Evolutionary conservation across 2,888 invertebrate genomes (phyloP), one percentile per base, ranked within the genome.

Genomic region (Dryocosmus kuriphilus): DNA sequence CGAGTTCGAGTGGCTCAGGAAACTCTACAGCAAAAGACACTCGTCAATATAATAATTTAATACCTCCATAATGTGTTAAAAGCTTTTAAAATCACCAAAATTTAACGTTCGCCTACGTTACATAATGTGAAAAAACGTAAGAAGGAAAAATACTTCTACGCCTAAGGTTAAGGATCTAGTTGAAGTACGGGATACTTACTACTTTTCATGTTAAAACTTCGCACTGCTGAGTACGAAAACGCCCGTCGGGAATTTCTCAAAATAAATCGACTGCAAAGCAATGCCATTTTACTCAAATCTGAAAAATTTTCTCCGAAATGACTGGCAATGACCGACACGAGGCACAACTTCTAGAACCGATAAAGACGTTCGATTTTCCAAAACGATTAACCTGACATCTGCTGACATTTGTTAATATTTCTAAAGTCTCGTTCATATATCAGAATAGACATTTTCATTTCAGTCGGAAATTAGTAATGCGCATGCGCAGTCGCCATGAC

Each of bases 1-100:
- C 97, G 91, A 98, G 97, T 89, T 98, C 98, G 88, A 98, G 84
- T 38, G 97, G 96, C 90, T 98, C 97, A 71, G 97, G 14, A 89
- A 91, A 22, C 67, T 80, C 81, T 84, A 76, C 32, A 46, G 41
- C 61, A 55, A 81, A 78, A 82, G 62, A n/a, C n/a, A 61, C 24
- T 27, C 46, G 71, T 74, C 62, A 51, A 32, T 51, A 41, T 22
- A 8, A 78, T 46, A 74, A 46, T 57, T 7, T n/a, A 1, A 63
- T 7, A 51, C 41, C 57, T 46, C 46, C 2, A 78, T 55, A 35
- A 60, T 30, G 55, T 27, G 19, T 65, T 32, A 71, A 2, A 63
- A 30, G 57, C 76, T 60, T 38, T 35, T 35, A 55, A 55, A 65
- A 75, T 41, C 55, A 22, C n/a, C 30, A 19, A 22, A 67, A 65